These are phyloP conservation scores for Oxygymnocypris stewartii DNA, from an alignment of 2,113 vertebrate genomes.

Conservation along the genomic window DNA sequence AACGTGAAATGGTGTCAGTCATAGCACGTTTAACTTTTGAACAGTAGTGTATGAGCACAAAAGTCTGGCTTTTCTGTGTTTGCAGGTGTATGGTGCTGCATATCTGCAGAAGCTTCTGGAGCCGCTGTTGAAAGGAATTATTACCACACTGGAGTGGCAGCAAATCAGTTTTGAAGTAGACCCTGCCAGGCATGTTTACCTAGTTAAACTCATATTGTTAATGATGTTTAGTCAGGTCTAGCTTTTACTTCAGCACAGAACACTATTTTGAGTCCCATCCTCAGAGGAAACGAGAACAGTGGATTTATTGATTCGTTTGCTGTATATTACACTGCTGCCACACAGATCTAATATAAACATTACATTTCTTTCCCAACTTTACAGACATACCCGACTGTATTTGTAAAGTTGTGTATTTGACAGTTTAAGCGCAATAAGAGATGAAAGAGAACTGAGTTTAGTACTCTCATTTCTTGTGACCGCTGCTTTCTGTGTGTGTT, in stretches of 20 bases:
- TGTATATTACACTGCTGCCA: no score
- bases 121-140: constrained; percentile 86
- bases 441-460: no score
- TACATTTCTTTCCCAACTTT: no score
- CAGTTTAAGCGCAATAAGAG: no score
- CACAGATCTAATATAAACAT: no score
- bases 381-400: no score
- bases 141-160: constrained; percentile 90
- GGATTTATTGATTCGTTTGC: no score
- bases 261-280: no score
- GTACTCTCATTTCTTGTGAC: no score
- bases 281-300: no score
- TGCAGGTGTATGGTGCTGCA: constrained; percentile 93
- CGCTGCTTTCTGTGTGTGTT: no score
- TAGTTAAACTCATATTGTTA: background rate
- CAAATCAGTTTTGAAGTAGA: constrained; percentile 98
- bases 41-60: background rate
- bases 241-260: background rate
- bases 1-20: background rate
- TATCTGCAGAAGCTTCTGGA: constrained; percentile 97
- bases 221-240: background rate
- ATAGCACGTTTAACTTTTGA: background rate
- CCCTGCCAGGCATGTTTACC: constrained; percentile 84
- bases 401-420: no score
- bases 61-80: background rate